These are phyloP conservation scores for Gonioctena quinquepunctata DNA, from an alignment of 1,140 invertebrate genomes.

Conservation along the genomic window DNA sequence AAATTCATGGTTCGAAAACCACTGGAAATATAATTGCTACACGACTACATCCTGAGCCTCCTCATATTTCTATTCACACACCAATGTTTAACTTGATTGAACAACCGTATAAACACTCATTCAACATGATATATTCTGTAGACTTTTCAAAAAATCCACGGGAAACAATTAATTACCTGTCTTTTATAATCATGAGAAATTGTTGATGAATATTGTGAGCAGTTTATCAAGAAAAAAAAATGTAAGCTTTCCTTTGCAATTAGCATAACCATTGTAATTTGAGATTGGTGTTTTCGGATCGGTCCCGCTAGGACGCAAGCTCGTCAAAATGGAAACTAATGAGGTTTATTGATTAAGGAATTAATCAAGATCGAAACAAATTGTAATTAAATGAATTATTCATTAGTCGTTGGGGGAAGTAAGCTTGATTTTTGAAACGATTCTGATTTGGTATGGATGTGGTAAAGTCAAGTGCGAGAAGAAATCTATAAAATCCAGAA, in stretches of 20 bases:
- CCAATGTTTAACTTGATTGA: neutral
- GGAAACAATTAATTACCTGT: neutral
- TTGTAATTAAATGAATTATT: neutral
- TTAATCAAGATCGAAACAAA: neutral
- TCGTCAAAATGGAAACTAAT: neutral
- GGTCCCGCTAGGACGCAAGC: neutral
- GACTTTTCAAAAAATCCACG: neutral
- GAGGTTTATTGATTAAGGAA: neutral
- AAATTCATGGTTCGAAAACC: too few relatives aligned
- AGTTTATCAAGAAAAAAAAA: neutral
- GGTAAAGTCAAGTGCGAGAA: too few relatives aligned
- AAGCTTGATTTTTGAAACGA: too few relatives aligned
- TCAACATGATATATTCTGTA: neutral
- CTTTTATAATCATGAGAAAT: neutral
- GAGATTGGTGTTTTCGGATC: neutral
- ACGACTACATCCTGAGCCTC: too few relatives aligned
- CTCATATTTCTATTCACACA: neutral
- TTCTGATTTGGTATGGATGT: too few relatives aligned
- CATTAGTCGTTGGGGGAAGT: too few relatives aligned
- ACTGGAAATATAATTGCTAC: too few relatives aligned
- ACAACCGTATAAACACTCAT: neutral
- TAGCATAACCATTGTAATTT: constrained; percentile 1
- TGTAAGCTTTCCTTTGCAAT: neutral
- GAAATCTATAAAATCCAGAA: too few relatives aligned
- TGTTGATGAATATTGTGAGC: neutral